Percentiles rank a stretch among this genome's conserved stretches.
Evolutionary conservation across 1,140 invertebrate genomes (phyloP).

Genomic region (Lordiphosa collinella): DNA sequence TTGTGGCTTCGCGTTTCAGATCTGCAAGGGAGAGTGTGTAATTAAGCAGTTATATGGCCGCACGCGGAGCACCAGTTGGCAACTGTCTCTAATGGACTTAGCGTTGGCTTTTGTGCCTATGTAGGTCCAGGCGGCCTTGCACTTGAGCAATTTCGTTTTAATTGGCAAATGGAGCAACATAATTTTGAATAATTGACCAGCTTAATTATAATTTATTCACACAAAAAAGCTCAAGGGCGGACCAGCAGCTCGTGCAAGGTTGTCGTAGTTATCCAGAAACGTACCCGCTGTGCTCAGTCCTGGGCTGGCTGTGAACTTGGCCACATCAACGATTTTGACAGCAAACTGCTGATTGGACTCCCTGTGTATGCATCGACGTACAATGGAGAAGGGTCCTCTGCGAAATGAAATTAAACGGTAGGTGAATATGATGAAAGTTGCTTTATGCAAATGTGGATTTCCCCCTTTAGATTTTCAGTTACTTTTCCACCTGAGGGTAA

Average conservation of each 20-base stretch:
- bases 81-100: slow-evolving; percentile 61
- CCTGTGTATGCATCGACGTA: slow-evolving; percentile 96
- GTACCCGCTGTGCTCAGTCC: slow-evolving; percentile 96
- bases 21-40: slow-evolving; percentile 83
- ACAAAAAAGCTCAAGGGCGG: slow-evolving; percentile 11
- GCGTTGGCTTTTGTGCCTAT: slow-evolving; percentile 65
- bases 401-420: slow-evolving; percentile 80
- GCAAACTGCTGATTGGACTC: slow-evolving; percentile 97
- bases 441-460: too few species aligned
- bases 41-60: slow-evolving; percentile 50
- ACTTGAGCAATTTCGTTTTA: slow-evolving; percentile 73
- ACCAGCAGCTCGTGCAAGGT: slow-evolving; percentile 27
- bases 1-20: slow-evolving; percentile 98
- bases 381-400: slow-evolving; percentile 98
- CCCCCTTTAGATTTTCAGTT: too few species aligned
- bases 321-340: slow-evolving; percentile 99
- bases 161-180: slow-evolving; percentile 53
- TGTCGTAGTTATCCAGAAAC: slow-evolving; percentile 33
- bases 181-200: slow-evolving; percentile 74
- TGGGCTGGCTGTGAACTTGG: slow-evolving; percentile 97
- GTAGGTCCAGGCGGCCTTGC: slow-evolving; percentile 44
- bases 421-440: background rate
- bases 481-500: too few species aligned
- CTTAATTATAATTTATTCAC: slow-evolving; percentile 78
- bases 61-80: slow-evolving; percentile 44